Percentiles rank a stretch among this genome's conserved stretches.
Evolutionary conservation across 1,140 invertebrate genomes (phyloP).

Genomic region (Conus ventricosus): DNA sequence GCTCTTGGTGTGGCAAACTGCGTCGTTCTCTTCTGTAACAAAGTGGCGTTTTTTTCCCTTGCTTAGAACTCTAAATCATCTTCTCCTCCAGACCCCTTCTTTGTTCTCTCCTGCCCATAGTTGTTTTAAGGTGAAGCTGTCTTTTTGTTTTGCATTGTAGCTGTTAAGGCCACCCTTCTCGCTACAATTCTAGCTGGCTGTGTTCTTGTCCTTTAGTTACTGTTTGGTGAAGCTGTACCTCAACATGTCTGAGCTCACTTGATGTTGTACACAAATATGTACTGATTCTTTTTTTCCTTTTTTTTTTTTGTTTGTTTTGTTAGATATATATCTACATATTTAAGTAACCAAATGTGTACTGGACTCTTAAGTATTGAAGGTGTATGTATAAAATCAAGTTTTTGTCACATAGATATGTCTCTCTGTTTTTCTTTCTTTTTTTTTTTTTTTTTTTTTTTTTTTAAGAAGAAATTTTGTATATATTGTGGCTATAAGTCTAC

Average conservation of each 20-base stretch:
- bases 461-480: not conserved
- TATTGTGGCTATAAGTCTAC: not conserved
- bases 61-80: not conserved
- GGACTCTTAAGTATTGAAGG: too few relatives aligned
- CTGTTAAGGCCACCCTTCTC: not conserved
- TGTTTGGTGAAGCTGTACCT: constrained; percentile 1
- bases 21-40: too few relatives aligned
- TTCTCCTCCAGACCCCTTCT: not conserved
- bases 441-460: not conserved
- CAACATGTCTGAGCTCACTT: not conserved
- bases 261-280: too few relatives aligned
- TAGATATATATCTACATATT: not conserved
- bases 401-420: too few relatives aligned
- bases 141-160: not conserved
- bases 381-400: too few relatives aligned
- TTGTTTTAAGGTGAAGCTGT: too few relatives aligned
- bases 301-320: not conserved
- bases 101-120: not conserved
- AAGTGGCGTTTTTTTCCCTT: too few relatives aligned
- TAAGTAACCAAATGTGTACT: not conserved
- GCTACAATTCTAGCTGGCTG: not conserved
- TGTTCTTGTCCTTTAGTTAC: not conserved
- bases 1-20: too few relatives aligned
- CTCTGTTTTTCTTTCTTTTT: too few relatives aligned
- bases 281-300: not conserved